phyloP scores from a whole-genome alignment of 2,113 vertebrate genomes.

The Monopterus albus region DNA sequence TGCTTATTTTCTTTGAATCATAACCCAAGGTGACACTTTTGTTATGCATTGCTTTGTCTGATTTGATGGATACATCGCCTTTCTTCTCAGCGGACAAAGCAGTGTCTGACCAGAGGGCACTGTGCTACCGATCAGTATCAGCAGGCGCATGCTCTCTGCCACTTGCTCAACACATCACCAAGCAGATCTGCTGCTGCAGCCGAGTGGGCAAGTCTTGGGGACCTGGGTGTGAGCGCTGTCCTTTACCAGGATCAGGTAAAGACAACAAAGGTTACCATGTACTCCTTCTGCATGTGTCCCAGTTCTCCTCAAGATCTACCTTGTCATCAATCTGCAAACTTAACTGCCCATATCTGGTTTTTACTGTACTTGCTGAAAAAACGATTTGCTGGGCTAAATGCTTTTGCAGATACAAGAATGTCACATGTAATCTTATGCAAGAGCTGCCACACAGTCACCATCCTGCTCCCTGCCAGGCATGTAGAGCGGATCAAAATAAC shows the following conservation, averaged over 20 bases:
- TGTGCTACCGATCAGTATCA: constrained; percentile 80
- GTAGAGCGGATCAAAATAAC: constrained; percentile 65
- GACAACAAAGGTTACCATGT: not conserved
- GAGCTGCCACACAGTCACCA: constrained; percentile 27
- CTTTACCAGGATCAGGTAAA: constrained; percentile 80
- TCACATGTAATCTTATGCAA: constrained; percentile 37
- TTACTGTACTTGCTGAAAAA: constrained; percentile 19
- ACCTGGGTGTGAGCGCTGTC: constrained; percentile 78
- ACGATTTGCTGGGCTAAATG: constrained; percentile 16
- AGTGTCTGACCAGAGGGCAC: constrained; percentile 86
- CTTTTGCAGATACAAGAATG: constrained; percentile 49
- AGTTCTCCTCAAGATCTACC: not conserved
- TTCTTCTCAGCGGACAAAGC: constrained; percentile 90
- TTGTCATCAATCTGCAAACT: constrained; percentile 4
- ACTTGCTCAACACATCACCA: constrained; percentile 79
- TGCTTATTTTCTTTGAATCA: not conserved
- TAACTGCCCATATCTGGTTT: constrained; percentile 18
- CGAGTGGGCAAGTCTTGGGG: constrained; percentile 85
- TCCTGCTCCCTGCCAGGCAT: constrained; percentile 53
- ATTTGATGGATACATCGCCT: not conserved
- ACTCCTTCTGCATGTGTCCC: not conserved
- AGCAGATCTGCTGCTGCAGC: constrained; percentile 87
- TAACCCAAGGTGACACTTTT: not conserved
- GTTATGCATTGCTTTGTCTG: not conserved
- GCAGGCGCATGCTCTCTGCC: constrained; percentile 69